These are phyloP conservation scores for Leucopsar rothschildi DNA, from an alignment of 2,113 vertebrate species.

Conservation along the genomic window DNA sequence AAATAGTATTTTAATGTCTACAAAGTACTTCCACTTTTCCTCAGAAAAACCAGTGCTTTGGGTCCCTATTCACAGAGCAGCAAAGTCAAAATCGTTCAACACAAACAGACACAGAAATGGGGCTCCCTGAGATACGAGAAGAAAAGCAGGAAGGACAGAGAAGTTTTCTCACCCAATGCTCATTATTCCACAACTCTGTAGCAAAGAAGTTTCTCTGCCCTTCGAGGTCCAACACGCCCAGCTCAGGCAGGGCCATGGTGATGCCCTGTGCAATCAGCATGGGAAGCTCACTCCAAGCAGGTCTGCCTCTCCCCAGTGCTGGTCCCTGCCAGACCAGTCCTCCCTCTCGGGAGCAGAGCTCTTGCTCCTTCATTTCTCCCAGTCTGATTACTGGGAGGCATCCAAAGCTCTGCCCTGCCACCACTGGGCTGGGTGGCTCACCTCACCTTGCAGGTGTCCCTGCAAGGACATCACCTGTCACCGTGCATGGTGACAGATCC, in stretches of 20 bases:
- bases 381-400: not conserved
- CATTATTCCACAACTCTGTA: not conserved
- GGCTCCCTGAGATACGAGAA: not conserved
- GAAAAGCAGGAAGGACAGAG: not conserved
- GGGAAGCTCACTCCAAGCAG: not conserved
- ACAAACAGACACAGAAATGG: not conserved
- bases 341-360: not conserved
- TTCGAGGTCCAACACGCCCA: not conserved
- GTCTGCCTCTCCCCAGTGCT: not conserved
- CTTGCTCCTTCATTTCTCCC: not conserved
- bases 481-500: not conserved
- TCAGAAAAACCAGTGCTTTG: not conserved
- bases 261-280: not conserved
- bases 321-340: not conserved
- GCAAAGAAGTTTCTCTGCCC: not conserved
- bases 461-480: not conserved
- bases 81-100: not conserved
- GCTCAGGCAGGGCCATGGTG: not conserved
- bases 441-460: not conserved
- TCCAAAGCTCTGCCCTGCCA: not conserved
- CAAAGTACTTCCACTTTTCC: not conserved
- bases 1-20: not conserved
- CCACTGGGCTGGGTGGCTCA: fast-evolving
- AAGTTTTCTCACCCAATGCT: not conserved
- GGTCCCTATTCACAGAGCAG: not conserved